Evolutionary conservation across 2,113 vertebrate genomes (phyloP).

Genomic region (Brachyhypopomus occidentalis): DNA sequence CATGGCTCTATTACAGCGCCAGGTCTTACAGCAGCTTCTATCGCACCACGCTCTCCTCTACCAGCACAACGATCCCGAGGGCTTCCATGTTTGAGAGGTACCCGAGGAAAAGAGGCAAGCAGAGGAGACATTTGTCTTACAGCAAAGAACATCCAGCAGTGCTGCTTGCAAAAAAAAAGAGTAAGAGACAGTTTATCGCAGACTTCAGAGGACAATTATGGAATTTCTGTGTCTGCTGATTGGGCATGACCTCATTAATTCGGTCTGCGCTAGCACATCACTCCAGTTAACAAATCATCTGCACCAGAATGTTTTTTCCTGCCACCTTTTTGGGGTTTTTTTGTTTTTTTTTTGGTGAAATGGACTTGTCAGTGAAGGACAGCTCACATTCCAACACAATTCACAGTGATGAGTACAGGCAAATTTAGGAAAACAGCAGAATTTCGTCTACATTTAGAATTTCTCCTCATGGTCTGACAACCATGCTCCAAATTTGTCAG

Average conservation of each 20-base stretch:
- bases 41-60: slow-evolving; percentile 18
- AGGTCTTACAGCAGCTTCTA: neutral
- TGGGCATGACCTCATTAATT: slow-evolving; percentile 24
- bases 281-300: slow-evolving; percentile 21
- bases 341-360: neutral
- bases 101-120: neutral
- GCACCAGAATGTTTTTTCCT: neutral
- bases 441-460: neutral
- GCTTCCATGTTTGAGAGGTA: neutral
- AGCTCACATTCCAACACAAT: neutral
- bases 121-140: neutral
- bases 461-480: neutral
- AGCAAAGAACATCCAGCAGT: neutral
- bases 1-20: neutral
- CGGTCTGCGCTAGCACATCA: slow-evolving; percentile 9
- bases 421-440: neutral
- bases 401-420: neutral
- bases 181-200: neutral
- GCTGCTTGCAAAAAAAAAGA: neutral
- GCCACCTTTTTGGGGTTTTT: too few relatives aligned
- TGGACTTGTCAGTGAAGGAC: neutral
- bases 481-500: neutral
- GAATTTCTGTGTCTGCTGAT: slow-evolving; percentile 8
- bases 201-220: slow-evolving; percentile 8
- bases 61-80: slow-evolving; percentile 5